These are phyloP conservation scores for Lochmaea crataegi DNA, from an alignment of 2,888 invertebrate species.

Conservation along the genomic window DNA sequence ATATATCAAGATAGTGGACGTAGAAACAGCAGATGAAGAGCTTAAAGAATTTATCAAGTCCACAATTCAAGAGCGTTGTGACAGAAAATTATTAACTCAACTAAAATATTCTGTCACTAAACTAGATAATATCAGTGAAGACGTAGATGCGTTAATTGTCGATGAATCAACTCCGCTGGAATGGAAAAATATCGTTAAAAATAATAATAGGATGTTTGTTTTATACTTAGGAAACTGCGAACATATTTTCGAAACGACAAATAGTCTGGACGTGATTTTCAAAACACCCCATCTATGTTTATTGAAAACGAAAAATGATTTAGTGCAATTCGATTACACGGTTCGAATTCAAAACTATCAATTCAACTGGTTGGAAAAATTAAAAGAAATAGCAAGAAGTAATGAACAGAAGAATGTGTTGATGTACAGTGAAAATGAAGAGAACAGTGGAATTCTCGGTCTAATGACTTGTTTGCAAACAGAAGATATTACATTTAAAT, in stretches of 20 bases:
- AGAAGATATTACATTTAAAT: conserved; percentile 40
- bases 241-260: neutral
- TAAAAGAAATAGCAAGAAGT: conserved; percentile 26
- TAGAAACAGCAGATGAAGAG: conserved; percentile 3
- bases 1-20: conserved; percentile 22
- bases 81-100: conserved; percentile 22
- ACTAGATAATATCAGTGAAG: conserved; percentile 9
- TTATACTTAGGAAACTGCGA: conserved; percentile 37
- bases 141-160: conserved; percentile 31
- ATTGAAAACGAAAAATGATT: conserved; percentile 3
- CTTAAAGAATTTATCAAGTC: conserved; percentile 12
- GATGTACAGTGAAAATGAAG: conserved; percentile 40
- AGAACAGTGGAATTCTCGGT: conserved; percentile 49
- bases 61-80: conserved; percentile 26
- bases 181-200: neutral
- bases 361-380: conserved; percentile 58
- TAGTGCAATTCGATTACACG: conserved; percentile 23
- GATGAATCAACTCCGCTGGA: neutral
- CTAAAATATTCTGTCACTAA: conserved; percentile 17
- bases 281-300: conserved; percentile 26
- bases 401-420: conserved; percentile 35
- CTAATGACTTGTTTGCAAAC: conserved; percentile 47
- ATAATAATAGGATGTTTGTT: conserved; percentile 38
- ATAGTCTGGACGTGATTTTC: conserved; percentile 31
- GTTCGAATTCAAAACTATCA: conserved; percentile 37